phyloP scores from a whole-genome alignment of 1,140 invertebrate species.

The Matsumurasca onukii region DNA sequence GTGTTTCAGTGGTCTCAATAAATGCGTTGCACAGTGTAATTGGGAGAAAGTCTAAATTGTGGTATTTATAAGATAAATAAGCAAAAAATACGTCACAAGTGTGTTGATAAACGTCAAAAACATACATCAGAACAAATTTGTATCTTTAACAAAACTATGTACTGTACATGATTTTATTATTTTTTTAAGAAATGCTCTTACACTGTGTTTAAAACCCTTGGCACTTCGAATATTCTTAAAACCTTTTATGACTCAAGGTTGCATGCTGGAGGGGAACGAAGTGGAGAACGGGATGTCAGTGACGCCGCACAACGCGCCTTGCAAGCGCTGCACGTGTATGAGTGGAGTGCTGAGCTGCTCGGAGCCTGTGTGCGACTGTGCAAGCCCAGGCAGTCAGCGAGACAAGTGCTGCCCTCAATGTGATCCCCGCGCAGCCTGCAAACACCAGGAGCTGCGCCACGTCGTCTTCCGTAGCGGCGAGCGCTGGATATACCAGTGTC shows the following conservation, averaged over 20 bases:
- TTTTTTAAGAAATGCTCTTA: too few species aligned
- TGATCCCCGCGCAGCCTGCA: constrained; percentile 66
- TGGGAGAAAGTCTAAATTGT: too few species aligned
- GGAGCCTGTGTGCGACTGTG: constrained; percentile 62
- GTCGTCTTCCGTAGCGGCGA: constrained; percentile 76
- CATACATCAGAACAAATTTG: too few species aligned
- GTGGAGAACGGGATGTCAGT: constrained; percentile 56
- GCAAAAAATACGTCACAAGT: too few species aligned
- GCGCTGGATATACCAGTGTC: constrained; percentile 86
- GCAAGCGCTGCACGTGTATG: constrained; percentile 60
- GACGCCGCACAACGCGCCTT: constrained; percentile 55
- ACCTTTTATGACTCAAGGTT: constrained; percentile 53
- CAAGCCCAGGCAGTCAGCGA: constrained; percentile 47
- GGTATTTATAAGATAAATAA: too few species aligned
- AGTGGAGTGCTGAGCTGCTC: constrained; percentile 64
- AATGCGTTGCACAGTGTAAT: too few species aligned
- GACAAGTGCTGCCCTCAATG: constrained; percentile 79
- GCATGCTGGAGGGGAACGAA: constrained; percentile 60
- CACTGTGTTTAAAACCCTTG: too few species aligned
- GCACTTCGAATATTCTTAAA: too few species aligned
- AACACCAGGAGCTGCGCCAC: constrained; percentile 74
- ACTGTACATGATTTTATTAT: too few species aligned
- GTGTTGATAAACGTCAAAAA: too few species aligned
- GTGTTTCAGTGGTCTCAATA: too few species aligned
- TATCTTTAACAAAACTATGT: too few species aligned